Base-by-base conservation (phyloP, 1,140 invertebrate species). In the Reticulitermes speratus region DNA sequence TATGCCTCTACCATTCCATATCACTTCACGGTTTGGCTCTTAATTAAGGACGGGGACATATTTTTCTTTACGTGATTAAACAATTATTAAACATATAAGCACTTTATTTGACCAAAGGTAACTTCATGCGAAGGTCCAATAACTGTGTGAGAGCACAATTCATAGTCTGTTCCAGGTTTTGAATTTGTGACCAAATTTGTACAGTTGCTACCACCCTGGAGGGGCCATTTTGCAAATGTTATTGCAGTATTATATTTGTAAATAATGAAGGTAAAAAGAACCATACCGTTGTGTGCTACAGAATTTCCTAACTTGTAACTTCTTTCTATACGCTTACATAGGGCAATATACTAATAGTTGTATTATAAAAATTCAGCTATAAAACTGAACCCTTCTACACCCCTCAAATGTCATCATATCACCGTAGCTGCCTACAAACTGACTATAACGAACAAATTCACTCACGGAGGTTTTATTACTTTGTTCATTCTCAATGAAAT, bases 321-420 rank as follows among this genome's bases (percentile, higher is more conserved):
- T 65, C 55, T 84, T 55, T 84, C 84, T 84, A 84, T 84, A 84
- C 84, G 48, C 84, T 84, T 84, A 55, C n/a, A 84, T 84, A 84
- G 84, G 84, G 84, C 84, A 84, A 84, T 84, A 84, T 84, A 84
- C 45, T 55, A 55, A 84, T 84, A 84, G 55, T 52, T 84, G 16
- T 55, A 65, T 55, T 84, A 55, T 84, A 45, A 55, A 52, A 55
- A 7, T 21, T 44, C 23, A 84, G 44, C 48, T 48, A 38, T 84
- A 84, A 84, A 84, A 84, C 23, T 84, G 30, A 52, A 44, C 25
- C n/a, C 44, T 2, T 84, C 48, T 21, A 25, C 44, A 38, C 32
- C n/a, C 30, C 25, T 30, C 30, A n/a, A 84, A 84, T 52, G 19
- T 84, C 83, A 84, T 84, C 83, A 84, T 84, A 84, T 84, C 84